phyloP scores from a whole-genome alignment of 2,113 vertebrate genomes.

The Mobula birostris region DNA sequence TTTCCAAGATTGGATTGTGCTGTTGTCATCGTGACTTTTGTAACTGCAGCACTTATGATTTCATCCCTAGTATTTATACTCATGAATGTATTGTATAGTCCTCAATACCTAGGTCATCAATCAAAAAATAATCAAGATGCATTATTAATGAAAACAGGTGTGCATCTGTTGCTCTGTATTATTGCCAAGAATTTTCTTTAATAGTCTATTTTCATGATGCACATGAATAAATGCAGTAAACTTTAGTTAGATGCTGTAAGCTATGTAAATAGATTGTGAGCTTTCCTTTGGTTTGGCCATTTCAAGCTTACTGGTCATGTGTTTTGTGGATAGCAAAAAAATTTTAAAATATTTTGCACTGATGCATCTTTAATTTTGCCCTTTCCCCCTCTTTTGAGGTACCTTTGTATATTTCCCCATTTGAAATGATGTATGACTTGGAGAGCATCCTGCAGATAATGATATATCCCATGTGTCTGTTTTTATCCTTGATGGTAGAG shows the following conservation, averaged over 20 bases:
- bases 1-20: not conserved
- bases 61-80: not conserved
- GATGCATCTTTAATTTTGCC: too few species aligned
- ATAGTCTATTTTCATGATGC: not conserved
- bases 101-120: not conserved
- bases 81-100: too few species aligned
- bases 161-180: not conserved
- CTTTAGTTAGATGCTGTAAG: not conserved
- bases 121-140: not conserved
- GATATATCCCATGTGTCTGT: too few species aligned
- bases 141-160: not conserved
- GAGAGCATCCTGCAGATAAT: too few species aligned
- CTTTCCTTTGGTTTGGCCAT: not conserved
- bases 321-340: not conserved
- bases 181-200: not conserved
- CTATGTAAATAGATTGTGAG: not conserved
- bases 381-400: not conserved
- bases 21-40: not conserved
- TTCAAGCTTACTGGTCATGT: not conserved
- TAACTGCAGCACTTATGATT: not conserved
- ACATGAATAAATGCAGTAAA: not conserved
- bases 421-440: too few species aligned
- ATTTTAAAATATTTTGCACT: not conserved
- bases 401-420: not conserved
- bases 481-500: too few species aligned